phyloP scores from a whole-genome alignment of 1,140 invertebrate species.

The Drosophila parvula region DNA sequence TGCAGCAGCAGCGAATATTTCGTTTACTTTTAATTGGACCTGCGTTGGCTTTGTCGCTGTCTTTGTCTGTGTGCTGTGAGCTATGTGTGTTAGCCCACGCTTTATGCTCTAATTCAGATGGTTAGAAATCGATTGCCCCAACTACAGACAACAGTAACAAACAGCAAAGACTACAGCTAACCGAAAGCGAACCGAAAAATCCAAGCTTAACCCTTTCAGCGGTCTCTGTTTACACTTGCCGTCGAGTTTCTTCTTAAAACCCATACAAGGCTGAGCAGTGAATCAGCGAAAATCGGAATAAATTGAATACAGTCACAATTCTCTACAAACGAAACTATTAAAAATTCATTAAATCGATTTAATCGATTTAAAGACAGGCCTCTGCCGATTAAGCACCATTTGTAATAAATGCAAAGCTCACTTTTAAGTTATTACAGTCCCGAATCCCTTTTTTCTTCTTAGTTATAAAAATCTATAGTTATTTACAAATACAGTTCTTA shows the following conservation, averaged over 20 bases:
- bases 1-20: constrained; percentile 55
- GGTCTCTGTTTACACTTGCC: constrained; percentile 30
- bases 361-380: background rate
- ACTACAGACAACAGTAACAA: constrained; percentile 38
- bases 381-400: background rate
- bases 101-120: constrained; percentile 80
- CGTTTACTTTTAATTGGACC: constrained; percentile 69
- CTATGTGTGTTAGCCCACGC: constrained; percentile 66
- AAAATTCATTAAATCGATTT: background rate
- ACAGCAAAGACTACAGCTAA: constrained; percentile 32
- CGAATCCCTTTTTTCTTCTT: background rate
- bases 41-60: constrained; percentile 52
- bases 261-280: constrained; percentile 40
- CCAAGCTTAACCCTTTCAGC: constrained; percentile 52
- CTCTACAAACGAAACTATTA: background rate
- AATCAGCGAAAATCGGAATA: constrained; percentile 40
- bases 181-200: constrained; percentile 48
- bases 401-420: background rate
- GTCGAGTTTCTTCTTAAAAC: constrained; percentile 18
- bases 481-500: background rate
- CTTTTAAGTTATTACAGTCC: too few relatives aligned
- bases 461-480: background rate
- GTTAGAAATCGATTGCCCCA: constrained; percentile 78
- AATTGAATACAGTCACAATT: constrained; percentile 27
- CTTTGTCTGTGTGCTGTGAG: constrained; percentile 9